These are phyloP conservation scores for Anarhynchus alexandrinus DNA, from an alignment of 2,113 vertebrate genomes.

Conservation along the genomic window DNA sequence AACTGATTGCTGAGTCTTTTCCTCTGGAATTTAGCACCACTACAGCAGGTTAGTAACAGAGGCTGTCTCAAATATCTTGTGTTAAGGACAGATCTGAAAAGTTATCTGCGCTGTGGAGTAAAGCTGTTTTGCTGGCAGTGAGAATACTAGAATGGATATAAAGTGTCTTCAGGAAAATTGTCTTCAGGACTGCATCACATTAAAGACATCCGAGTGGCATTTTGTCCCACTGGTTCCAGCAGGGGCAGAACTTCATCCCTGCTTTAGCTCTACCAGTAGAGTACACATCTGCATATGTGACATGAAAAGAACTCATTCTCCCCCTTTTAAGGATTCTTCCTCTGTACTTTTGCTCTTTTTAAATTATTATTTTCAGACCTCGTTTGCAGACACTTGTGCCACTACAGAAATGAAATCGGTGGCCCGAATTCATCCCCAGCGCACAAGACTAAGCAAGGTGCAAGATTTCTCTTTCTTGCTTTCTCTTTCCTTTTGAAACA, in stretches of 20 bases:
- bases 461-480: no score
- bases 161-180: conserved; percentile 42
- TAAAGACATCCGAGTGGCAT: conserved; percentile 3
- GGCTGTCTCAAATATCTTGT: conserved; percentile 70
- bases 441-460: not conserved
- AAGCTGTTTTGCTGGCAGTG: conserved; percentile 63
- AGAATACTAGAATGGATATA: conserved; percentile 55
- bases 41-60: conserved; percentile 64
- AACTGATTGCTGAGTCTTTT: conserved; percentile 55
- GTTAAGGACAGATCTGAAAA: conserved; percentile 70
- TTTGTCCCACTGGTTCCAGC: not conserved
- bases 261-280: not conserved
- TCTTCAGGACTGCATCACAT: not conserved
- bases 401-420: not conserved
- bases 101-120: conserved; percentile 58
- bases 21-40: conserved; percentile 58
- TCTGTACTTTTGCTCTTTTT: not conserved
- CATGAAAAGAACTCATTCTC: not conserved
- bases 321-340: not conserved
- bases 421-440: not conserved
- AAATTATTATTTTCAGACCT: not conserved
- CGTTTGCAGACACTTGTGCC: not conserved
- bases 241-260: not conserved
- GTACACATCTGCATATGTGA: not conserved
- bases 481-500: not conserved